A percentile compares a stretch with the other conserved stretches of the same genome.
Evolutionary conservation across 2,113 vertebrate species (phyloP).

Genomic region (Choloepus hoffmanni): DNA sequence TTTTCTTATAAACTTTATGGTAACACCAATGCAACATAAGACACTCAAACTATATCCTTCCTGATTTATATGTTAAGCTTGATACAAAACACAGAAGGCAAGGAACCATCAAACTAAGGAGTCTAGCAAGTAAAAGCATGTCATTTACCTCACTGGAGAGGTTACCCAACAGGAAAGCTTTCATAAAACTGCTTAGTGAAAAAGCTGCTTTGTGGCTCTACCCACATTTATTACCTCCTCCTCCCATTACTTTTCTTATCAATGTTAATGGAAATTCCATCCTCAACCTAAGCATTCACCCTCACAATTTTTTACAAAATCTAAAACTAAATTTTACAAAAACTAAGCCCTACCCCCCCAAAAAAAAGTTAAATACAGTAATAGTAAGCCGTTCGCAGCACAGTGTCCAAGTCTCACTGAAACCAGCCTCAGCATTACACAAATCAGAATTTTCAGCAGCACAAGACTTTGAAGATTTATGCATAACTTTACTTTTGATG

Average conservation of each 20-base stretch:
- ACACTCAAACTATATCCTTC: conserved; percentile 52
- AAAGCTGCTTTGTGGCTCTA: conserved; percentile 29
- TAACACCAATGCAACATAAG: conserved; percentile 29
- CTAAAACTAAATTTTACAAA: neutral
- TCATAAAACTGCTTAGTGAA: neutral
- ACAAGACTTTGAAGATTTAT: neutral
- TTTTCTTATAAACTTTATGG: conserved; percentile 36
- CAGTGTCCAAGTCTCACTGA: neutral
- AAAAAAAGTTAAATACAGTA: neutral
- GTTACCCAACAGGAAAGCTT: neutral
- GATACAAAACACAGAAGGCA: neutral
- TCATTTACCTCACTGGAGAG: conserved; percentile 3
- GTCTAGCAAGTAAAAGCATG: neutral
- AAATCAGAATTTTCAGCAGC: conserved; percentile 18
- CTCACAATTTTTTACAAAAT: neutral
- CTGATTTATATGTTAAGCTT: neutral
- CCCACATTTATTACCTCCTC: neutral
- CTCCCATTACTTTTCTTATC: neutral
- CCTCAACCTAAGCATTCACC: neutral
- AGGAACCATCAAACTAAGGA: neutral
- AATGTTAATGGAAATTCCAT: conserved; percentile 11
- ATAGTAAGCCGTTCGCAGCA: neutral
- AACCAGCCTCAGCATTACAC: conserved; percentile 20
- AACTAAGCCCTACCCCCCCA: neutral
- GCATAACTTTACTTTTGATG: neutral